These are phyloP conservation scores for Vireo griseus DNA, from an alignment of 2,797 vertebrate genomes.

Conservation along the genomic window DNA sequence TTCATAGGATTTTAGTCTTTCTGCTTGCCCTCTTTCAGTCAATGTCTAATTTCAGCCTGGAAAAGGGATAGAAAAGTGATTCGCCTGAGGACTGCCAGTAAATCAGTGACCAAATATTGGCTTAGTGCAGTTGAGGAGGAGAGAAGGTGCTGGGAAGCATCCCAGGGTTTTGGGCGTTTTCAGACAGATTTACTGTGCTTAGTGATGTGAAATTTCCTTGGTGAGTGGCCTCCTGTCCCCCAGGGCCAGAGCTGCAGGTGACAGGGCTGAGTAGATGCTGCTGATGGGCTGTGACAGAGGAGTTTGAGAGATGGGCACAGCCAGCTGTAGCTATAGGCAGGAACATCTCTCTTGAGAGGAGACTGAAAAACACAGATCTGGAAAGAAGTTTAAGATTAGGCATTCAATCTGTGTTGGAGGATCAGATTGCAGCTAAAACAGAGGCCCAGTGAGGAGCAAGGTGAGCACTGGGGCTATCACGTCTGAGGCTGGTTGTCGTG, in stretches of 20 bases:
- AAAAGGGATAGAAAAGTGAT: background rate
- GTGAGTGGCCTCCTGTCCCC: background rate
- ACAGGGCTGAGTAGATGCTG: background rate
- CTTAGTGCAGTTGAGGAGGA: background rate
- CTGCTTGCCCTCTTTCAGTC: background rate
- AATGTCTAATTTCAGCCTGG: background rate
- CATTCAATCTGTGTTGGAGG: background rate
- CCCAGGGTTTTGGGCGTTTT: background rate
- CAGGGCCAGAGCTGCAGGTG: background rate
- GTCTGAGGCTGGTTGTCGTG: fast-evolving
- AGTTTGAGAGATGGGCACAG: background rate
- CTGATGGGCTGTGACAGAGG: background rate
- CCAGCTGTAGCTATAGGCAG: fast-evolving
- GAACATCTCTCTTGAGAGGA: background rate
- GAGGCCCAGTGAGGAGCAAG: background rate
- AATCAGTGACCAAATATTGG: background rate
- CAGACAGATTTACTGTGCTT: background rate
- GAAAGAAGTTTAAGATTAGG: background rate
- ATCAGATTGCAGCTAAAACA: background rate
- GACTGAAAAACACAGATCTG: background rate
- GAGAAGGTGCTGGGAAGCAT: fast-evolving
- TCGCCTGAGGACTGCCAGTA: background rate
- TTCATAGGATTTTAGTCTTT: background rate
- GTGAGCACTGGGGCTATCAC: background rate
- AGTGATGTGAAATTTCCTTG: background rate